Conservation (phyloP, 2,113 vertebrate genomes). For the Leptocoma aspasia region DNA sequence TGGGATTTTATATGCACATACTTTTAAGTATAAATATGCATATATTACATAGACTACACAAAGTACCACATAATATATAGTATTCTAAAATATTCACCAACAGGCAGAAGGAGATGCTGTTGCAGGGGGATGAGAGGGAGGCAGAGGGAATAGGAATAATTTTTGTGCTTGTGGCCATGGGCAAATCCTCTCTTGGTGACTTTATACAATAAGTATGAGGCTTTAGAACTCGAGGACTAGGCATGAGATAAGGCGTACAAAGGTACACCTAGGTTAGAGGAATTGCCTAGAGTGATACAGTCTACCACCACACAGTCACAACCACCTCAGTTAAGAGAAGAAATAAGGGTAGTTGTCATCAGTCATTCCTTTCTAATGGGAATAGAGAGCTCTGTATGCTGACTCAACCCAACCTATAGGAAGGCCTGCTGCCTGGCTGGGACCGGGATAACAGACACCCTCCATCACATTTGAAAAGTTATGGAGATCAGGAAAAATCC, state of each 20-base stretch:
- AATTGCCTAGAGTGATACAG: neutral
- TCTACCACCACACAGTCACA: neutral
- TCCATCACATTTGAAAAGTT: neutral
- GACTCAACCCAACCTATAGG: too few relatives aligned
- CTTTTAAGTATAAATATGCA: neutral
- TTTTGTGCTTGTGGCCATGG: neutral
- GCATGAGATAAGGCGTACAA: neutral
- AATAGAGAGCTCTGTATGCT: neutral
- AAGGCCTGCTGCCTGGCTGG: neutral
- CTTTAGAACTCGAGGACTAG: neutral
- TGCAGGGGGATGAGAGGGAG: rapidly evolving
- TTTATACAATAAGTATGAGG: neutral
- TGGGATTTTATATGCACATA: neutral
- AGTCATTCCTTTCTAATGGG: neutral
- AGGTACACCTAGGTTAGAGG: neutral
- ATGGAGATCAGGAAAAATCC: neutral
- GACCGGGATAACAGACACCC: neutral
- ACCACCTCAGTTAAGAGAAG: neutral
- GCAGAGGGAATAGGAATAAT: neutral
- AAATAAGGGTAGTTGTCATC: neutral
- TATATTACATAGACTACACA: neutral
- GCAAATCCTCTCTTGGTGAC: neutral
- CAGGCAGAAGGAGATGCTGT: neutral
- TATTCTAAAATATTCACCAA: neutral
- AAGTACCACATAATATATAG: neutral